Base-by-base conservation (phyloP, 37 sponge, comb jelly and placozoan genomes). In the Cladorhizidae sp. region DNA sequence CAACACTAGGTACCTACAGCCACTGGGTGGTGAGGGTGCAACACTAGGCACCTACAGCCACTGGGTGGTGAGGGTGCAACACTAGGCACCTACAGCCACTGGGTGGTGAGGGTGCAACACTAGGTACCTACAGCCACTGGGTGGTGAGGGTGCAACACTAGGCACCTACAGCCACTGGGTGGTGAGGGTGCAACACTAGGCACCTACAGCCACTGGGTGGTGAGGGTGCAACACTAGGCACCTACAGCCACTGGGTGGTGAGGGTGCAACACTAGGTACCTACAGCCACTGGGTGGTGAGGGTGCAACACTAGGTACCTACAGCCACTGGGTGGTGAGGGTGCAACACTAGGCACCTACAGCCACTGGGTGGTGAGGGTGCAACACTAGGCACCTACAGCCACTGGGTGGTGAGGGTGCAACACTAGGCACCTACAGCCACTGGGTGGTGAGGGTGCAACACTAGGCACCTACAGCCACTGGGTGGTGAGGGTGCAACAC, bases 321-420 rank as follows among this genome's bases (percentile, higher is more conserved):
- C 74, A 51, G 35, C 41, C 32, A 86, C 61, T 18, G 38, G 29
- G 1, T 38, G 50, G 11, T 62, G 23, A 37, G 61, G 57, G 56
- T 86, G 81, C 3, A 35, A 20, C 20, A 80, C 21, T 8, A 74
- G 59, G 9, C 59, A 29, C n/a, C n/a, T n/a, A n/a, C n/a, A n/a
- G n/a, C n/a, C n/a, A n/a, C n/a, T n/a, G n/a, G n/a, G n/a, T n/a
- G n/a, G n/a, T n/a, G n/a, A n/a, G n/a, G n/a, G 5, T 45, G 49
- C 49, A 45, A 15, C 5, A 33, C 70, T 31, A 36, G n/a, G 38
- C 2, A 71, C 74, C 12, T 52, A 74, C 74, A 51, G 35, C 41
- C 32, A 86, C 61, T 18, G 38, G 29, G 1, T 38, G 50, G 11
- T 62, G 23, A 37, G 61, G 57, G 56, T 86, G 81, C 3, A 35